Percentiles rank a stretch among this genome's conserved stretches.
phyloP scores from a whole-genome alignment of 2,113 vertebrate genomes.

The Grantiella picta region DNA sequence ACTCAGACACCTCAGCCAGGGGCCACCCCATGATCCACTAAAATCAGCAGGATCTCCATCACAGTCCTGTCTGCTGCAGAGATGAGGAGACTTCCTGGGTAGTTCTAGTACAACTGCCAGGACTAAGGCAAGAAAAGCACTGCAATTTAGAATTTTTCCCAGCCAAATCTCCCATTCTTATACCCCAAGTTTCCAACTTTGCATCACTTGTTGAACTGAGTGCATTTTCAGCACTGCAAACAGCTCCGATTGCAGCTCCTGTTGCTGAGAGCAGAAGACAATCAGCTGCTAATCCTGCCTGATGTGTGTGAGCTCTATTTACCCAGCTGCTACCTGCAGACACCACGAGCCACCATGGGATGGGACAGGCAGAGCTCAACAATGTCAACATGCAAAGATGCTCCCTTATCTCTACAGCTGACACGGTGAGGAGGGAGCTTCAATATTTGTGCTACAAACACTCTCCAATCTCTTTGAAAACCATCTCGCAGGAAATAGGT shows the following conservation, averaged over 20 bases:
- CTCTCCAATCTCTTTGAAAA: not conserved
- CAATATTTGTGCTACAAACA: not conserved
- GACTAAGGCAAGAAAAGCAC: not conserved
- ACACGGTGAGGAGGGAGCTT: not conserved
- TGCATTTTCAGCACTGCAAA: not conserved
- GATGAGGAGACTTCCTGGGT: not conserved
- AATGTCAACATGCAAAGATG: not conserved
- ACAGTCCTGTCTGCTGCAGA: not conserved
- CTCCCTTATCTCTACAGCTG: not conserved
- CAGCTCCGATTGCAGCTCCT: not conserved
- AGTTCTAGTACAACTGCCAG: not conserved
- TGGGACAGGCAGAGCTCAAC: not conserved
- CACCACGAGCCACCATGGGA: not conserved
- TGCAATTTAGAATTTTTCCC: not conserved
- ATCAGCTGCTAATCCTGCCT: not conserved
- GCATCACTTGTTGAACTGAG: not conserved
- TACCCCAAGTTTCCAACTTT: not conserved
- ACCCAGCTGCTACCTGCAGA: conserved; percentile 10
- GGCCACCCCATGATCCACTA: not conserved
- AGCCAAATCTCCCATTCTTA: not conserved
- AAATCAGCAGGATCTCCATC: not conserved
- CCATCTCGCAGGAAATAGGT: not conserved
- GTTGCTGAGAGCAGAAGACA: not conserved
- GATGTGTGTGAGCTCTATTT: not conserved
- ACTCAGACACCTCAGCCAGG: not conserved